Percentiles rank a stretch among this genome's conserved stretches.
These are phyloP conservation scores for Chironomus tepperi DNA, from an alignment of 1,140 invertebrate genomes.

Conservation along the genomic window DNA sequence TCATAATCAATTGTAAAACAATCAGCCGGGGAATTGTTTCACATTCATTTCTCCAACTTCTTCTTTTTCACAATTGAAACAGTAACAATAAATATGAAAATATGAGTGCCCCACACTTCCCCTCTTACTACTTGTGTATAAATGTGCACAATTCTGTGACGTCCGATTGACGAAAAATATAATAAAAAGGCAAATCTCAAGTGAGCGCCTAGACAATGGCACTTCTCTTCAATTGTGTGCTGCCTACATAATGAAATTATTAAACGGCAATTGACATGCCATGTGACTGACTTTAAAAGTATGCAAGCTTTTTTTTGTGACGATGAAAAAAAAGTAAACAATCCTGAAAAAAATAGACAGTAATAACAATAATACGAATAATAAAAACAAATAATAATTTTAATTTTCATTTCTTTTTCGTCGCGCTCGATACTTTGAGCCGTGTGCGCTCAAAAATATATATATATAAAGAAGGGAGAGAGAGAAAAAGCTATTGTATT, in stretches of 20 bases:
- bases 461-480: neutral
- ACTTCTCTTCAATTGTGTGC: neutral
- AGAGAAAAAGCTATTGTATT: conserved; percentile 1
- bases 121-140: too few relatives aligned
- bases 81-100: too few relatives aligned
- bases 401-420: neutral
- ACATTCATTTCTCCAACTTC: neutral
- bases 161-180: neutral
- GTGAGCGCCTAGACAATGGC: neutral
- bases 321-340: conserved; percentile 12
- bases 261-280: conserved; percentile 12
- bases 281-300: conserved; percentile 13
- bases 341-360: neutral
- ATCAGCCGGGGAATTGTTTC: conserved; percentile 4
- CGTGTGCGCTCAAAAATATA: neutral
- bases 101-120: too few relatives aligned
- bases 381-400: neutral
- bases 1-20: conserved; percentile 9
- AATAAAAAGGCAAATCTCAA: neutral
- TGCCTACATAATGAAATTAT: conserved; percentile 23
- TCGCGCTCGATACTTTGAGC: neutral
- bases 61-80: neutral
- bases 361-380: neutral
- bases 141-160: too few relatives aligned
- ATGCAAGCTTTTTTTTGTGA: neutral